Base-by-base conservation (phyloP, 35 echinoderm and acorn worm genomes). In the Ophiothrix spiculata region DNA sequence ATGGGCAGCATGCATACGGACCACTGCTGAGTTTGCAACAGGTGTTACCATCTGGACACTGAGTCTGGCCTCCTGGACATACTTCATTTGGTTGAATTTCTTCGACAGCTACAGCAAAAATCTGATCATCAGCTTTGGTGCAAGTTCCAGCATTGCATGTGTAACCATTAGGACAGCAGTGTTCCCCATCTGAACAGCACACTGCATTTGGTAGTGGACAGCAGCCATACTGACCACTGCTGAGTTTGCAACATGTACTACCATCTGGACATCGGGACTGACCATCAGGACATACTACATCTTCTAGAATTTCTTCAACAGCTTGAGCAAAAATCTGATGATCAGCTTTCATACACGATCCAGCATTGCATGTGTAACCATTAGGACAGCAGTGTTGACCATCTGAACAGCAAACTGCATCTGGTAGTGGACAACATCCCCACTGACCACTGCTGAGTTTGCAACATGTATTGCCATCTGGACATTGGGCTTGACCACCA, bases 181-280 rank as follows among this genome's bases (percentile, higher is more conserved):
- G 91, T 32, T 84, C 39, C 32, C 77, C 36, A 32, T 93, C 91
- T 69, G 36, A 46, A 79, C 91, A 93, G 21, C 91, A 93, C 14
- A 88, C 91, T 75, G 91, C 93, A 37, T 91, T 87, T 69, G 88
- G 93, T 39, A 90, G 16, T 35, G 88, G 88, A 80, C 93, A 94
- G 42, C 93, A 94, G 0, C 60, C 87, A 64, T 63, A 94, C 21
- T 87, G 56, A 36, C 87, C 87, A 83, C 25, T 86, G 39, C 77
- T 29, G 0, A 94, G 78, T 37, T 77, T 63, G 69, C 92, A 94
- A 41, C 92, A 94, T 17, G 92, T 94, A 74, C 83, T 90, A 11
- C 87, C 84, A 73, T 76, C 45, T 64, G 87, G 83, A 84, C 92
- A 94, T 74, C 82, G 1, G 16, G 56, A 80, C 32, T 23, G 0